Base-by-base conservation (phyloP, 53 echinoderm and acorn worm genomes). In the Stichopus horrens region DNA sequence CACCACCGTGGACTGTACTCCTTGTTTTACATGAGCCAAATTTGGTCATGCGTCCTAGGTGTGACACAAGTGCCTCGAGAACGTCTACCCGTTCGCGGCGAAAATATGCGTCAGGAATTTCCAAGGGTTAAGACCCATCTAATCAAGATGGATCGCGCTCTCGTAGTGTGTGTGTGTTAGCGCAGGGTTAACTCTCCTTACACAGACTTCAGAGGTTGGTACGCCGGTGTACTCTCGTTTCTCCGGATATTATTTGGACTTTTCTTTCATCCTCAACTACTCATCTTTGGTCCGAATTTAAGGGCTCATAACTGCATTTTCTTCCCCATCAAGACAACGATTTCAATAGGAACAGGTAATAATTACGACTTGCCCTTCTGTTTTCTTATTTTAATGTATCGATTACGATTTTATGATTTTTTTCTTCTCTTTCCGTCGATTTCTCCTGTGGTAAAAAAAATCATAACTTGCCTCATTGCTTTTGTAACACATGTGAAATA, bases 31-130 rank as follows among this genome's bases (percentile, higher is more conserved):
- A 85, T 85, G 68, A 65, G 59, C 85, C 85, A 66, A 85, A 85
- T 85, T 85, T 85, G 85, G 85, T 85, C 85, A 85, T 85, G 60
- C 60, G 63, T 67, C 85, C 85, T 37, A 85, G 85, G 85, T 67
- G 68, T 53, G n/a, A 63, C 37, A 67, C 68, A 65, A 63, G 85
- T 67, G 66, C 85, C 85, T 18, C 8, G 52, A 67, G 85, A 55
- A 52, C 63, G 60, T 58, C 65, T 66, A 85, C 52, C 85, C 85
- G 85, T 85, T 85, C 85, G 85, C 85, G 85, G 85, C 85, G 63
- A 85, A 85, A 85, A 67, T 85, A 85, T 85, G 85, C 85, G 85
- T 52, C 23, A 85, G 85, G 85, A 85, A 85, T 85, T 85, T 81
- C 81, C 85, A 53, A 67, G 65, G 85, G 85, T 14, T 52, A 67